Conservation (phyloP, 1,140 invertebrate species). For the Lucilia cuprina region DNA sequence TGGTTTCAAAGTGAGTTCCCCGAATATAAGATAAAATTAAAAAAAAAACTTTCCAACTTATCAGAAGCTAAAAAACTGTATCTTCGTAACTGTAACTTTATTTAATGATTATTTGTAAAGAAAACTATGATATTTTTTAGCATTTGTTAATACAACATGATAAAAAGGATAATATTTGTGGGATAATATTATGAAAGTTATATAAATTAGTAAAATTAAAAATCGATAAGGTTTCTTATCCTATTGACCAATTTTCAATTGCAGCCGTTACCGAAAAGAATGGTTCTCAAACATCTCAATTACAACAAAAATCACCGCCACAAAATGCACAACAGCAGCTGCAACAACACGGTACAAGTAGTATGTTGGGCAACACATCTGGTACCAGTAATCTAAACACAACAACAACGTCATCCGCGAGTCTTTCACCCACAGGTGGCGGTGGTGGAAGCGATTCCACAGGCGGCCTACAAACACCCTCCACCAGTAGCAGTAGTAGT, state of each 20-base stretch:
- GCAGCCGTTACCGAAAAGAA: conserved; percentile 58
- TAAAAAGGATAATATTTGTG: no score
- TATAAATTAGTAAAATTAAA: not conserved
- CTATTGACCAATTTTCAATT: not conserved
- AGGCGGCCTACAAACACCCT: conserved; percentile 30
- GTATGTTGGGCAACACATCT: conserved; percentile 19
- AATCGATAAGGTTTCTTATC: not conserved
- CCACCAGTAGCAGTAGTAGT: conserved; percentile 37
- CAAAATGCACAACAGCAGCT: conserved; percentile 44
- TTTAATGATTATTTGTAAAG: no score
- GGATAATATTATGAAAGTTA: not conserved
- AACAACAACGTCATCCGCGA: conserved; percentile 53
- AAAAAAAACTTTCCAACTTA: no score
- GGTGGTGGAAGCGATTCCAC: conserved; percentile 46
- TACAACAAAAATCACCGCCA: conserved; percentile 56
- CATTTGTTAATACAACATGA: no score
- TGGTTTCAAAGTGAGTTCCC: no score
- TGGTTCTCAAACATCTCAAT: conserved; percentile 54
- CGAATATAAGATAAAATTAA: no score
- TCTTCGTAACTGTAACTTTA: no score
- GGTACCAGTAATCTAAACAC: conserved; percentile 46
- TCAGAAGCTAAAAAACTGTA: no score
- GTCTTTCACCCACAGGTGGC: conserved; percentile 37
- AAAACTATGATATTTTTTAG: no score
- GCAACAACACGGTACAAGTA: conserved; percentile 31